Evolutionary conservation across 1,140 invertebrate genomes (phyloP).

Genomic region (Drosophila jambulina): DNA sequence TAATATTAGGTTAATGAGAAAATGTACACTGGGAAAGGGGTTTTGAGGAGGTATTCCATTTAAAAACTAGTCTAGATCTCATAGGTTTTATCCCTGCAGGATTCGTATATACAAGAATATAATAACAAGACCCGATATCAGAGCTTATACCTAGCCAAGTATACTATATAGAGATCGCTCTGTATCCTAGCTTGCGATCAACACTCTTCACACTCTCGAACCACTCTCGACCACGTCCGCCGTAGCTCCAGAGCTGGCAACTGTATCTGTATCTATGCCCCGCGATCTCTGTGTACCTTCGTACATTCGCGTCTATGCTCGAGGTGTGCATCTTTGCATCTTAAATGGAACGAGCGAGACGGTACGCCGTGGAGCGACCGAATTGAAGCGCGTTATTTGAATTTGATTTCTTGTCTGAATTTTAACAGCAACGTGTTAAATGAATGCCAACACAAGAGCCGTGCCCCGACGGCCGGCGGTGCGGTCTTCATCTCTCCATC

Average conservation of each 20-base stretch:
- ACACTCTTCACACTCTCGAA: neutral
- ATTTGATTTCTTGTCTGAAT: constrained; percentile 82
- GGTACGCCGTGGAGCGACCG: constrained; percentile 29
- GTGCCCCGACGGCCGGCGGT: constrained; percentile 28
- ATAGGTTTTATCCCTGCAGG: too few relatives aligned
- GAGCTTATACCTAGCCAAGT: neutral
- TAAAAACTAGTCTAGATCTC: neutral
- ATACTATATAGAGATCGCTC: neutral
- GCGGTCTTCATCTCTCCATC: constrained; percentile 20
- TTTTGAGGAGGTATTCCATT: neutral
- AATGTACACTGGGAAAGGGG: neutral
- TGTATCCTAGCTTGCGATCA: neutral
- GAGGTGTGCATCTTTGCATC: constrained; percentile 39
- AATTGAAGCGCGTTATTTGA: constrained; percentile 83
- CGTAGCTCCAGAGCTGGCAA: neutral
- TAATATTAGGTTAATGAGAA: neutral
- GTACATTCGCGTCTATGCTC: constrained; percentile 26
- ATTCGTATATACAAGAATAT: neutral
- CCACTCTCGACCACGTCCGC: neutral
- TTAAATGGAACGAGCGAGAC: constrained; percentile 30
- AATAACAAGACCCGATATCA: too few relatives aligned
- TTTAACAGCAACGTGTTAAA: constrained; percentile 83
- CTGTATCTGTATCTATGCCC: constrained; percentile 12
- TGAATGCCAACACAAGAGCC: constrained; percentile 73
- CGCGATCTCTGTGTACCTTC: neutral